Evolutionary conservation across 37 sponge, comb jelly and placozoan species (phyloP).

Genomic region (Halichondria panicea): DNA sequence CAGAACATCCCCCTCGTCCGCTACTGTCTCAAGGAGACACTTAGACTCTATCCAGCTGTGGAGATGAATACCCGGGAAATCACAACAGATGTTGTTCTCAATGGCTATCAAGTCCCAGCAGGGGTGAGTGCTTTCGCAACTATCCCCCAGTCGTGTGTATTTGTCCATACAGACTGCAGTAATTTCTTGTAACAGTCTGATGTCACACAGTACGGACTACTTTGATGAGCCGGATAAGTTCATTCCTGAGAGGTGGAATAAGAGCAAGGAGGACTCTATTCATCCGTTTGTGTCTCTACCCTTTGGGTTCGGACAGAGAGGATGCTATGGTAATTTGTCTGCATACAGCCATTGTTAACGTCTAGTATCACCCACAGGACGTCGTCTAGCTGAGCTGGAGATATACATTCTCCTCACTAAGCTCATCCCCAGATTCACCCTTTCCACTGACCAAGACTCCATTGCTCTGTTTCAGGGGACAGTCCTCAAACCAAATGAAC

Average conservation of each 20-base stretch:
- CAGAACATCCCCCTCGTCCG: constrained; percentile 34
- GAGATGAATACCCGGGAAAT: constrained; percentile 14
- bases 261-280: neutral
- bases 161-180: neutral
- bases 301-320: constrained; percentile 46
- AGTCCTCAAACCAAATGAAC: constrained; percentile 2
- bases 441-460: neutral
- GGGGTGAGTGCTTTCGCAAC: constrained; percentile 3
- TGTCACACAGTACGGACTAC: neutral
- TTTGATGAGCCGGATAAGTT: constrained; percentile 35
- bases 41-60: constrained; percentile 41
- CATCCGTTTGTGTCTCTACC: constrained; percentile 27
- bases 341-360: no score
- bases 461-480: neutral
- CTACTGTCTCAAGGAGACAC: constrained; percentile 33
- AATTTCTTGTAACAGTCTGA: no score
- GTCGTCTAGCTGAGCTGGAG: constrained; percentile 20
- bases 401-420: neutral
- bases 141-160: neutral
- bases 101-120: constrained; percentile 42
- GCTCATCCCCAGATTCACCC: neutral
- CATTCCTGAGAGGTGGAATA: constrained; percentile 44
- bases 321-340: constrained; percentile 25
- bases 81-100: neutral
- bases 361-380: no score